These are phyloP conservation scores for Capreolus pygargus DNA, from an alignment of 2,113 vertebrate genomes.

Conservation along the genomic window DNA sequence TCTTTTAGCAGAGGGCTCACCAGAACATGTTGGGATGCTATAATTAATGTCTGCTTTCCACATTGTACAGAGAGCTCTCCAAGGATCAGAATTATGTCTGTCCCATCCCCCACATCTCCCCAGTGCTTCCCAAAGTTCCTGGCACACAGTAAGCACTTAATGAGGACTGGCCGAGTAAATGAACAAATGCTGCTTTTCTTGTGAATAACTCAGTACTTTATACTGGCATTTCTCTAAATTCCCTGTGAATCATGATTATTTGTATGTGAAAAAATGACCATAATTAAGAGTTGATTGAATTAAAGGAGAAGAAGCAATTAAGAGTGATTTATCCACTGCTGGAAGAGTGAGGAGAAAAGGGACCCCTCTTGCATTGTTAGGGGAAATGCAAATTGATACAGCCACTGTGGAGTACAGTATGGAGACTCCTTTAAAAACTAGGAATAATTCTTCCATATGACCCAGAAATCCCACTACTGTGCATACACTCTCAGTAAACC, in stretches of 20 bases:
- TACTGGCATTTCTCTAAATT: neutral
- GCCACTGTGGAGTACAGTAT: neutral
- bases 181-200: neutral
- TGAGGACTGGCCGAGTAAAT: neutral
- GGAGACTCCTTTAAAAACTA: neutral
- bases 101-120: neutral
- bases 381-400: neutral
- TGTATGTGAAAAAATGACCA: neutral
- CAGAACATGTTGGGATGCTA: neutral
- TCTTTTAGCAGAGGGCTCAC: neutral
- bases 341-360: neutral
- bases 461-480: neutral
- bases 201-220: neutral
- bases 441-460: neutral
- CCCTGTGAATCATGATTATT: neutral
- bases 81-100: neutral
- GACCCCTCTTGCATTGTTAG: neutral
- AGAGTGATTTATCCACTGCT: neutral
- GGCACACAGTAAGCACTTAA: neutral
- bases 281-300: slow-evolving; percentile 15
- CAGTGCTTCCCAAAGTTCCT: neutral
- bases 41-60: neutral
- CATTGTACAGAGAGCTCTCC: too few relatives aligned
- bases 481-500: neutral
- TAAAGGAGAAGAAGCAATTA: neutral